Percentiles rank a stretch among this genome's conserved stretches.
Evolutionary conservation across 2,113 vertebrate genomes (phyloP).

Genomic region (Prochilodus magdalenae): DNA sequence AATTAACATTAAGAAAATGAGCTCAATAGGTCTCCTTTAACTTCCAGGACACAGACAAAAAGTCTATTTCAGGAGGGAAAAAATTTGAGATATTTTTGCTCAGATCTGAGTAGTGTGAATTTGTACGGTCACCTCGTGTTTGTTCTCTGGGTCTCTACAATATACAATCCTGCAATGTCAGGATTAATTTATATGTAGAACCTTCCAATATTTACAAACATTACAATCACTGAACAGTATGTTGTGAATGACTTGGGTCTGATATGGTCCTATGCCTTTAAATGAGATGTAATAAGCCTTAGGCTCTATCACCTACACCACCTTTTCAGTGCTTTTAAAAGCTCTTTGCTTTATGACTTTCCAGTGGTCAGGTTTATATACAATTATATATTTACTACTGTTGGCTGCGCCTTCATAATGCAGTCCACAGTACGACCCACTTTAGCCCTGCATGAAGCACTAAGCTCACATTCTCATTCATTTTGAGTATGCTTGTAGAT

Average conservation of each 20-base stretch:
- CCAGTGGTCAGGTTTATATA: constrained; percentile 1
- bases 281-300: neutral
- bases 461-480: constrained; percentile 36
- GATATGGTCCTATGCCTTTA: neutral
- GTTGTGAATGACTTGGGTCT: neutral
- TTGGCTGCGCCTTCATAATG: constrained; percentile 40
- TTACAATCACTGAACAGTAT: neutral
- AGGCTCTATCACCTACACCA: neutral
- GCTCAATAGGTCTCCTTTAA: too few species aligned
- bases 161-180: neutral
- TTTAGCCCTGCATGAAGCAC: constrained; percentile 46
- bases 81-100: too few species aligned
- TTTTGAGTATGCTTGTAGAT: constrained; percentile 60
- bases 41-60: too few species aligned
- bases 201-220: neutral
- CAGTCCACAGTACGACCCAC: constrained; percentile 34
- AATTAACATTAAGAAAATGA: too few species aligned
- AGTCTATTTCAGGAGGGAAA: too few species aligned
- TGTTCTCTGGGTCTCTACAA: neutral
- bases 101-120: too few species aligned
- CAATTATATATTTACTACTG: constrained; percentile 39
- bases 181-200: neutral
- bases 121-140: too few species aligned
- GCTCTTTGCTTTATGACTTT: constrained; percentile 4
- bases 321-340: neutral